phyloP scores from a whole-genome alignment of 2,888 invertebrate species.

The Nowickia ferox region DNA sequence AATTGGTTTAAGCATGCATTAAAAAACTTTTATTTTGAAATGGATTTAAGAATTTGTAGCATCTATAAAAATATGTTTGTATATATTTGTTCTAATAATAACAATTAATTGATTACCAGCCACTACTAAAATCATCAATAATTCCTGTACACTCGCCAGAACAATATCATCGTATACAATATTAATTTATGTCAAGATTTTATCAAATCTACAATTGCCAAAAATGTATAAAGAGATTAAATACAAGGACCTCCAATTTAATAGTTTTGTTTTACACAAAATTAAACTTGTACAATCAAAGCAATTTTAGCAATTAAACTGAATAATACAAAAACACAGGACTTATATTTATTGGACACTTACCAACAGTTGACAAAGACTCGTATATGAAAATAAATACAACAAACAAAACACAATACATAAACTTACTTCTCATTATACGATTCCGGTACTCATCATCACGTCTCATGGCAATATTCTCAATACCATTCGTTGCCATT shows the following conservation, averaged over 20 bases:
- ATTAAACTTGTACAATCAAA: slow-evolving; percentile 10
- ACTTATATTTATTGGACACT: slow-evolving; percentile 39
- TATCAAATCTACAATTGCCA: not conserved
- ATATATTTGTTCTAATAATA: too few species aligned
- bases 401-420: slow-evolving; percentile 1
- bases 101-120: too few species aligned
- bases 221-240: not conserved
- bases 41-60: too few species aligned
- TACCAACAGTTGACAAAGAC: slow-evolving; percentile 31
- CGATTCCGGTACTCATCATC: slow-evolving; percentile 77
- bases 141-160: too few species aligned
- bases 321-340: not conserved
- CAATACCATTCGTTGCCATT: slow-evolving; percentile 75
- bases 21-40: too few species aligned
- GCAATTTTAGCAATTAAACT: slow-evolving; percentile 15
- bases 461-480: slow-evolving; percentile 73
- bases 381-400: slow-evolving; percentile 5
- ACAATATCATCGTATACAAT: too few species aligned
- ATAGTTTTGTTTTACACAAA: not conserved
- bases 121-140: too few species aligned
- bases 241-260: not conserved
- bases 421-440: slow-evolving; percentile 75
- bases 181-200: too few species aligned
- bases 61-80: too few species aligned
- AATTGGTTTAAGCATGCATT: too few species aligned